Conservation (phyloP, 1,140 invertebrate genomes). For the Ostrea edulis region DNA sequence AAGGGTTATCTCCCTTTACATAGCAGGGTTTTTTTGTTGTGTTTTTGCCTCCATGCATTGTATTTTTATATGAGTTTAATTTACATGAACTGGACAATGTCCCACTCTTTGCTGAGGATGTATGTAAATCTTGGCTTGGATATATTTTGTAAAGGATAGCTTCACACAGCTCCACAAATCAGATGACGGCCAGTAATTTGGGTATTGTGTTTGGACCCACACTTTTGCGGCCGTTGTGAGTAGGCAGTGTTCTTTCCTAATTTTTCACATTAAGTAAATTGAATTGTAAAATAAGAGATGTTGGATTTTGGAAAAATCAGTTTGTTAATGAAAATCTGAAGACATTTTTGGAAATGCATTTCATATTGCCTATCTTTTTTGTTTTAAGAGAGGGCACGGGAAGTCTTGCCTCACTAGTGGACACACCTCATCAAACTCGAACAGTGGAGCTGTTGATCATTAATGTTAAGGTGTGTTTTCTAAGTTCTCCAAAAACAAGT, state of each 20-base stretch:
- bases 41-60: neutral
- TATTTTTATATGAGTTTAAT: neutral
- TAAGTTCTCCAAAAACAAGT: neutral
- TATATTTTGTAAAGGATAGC: conserved; percentile 73
- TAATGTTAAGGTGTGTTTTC: conserved; percentile 73
- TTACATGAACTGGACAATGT: too few relatives aligned
- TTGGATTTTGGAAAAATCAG: too few relatives aligned
- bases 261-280: too few relatives aligned
- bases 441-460: conserved; percentile 82
- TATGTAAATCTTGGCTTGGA: neutral
- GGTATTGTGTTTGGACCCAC: conserved; percentile 85
- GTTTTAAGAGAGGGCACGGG: conserved; percentile 80
- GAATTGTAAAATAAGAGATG: too few relatives aligned
- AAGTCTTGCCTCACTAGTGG: conserved; percentile 81
- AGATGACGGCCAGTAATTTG: conserved; percentile 83
- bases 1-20: conserved; percentile 12
- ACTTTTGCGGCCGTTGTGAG: conserved; percentile 80
- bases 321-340: too few relatives aligned
- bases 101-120: neutral
- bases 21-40: neutral
- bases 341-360: neutral
- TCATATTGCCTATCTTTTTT: conserved; percentile 18
- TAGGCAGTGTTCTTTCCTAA: neutral
- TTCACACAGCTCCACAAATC: conserved; percentile 79
- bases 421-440: conserved; percentile 83